Evolutionary conservation across 1,140 invertebrate species (phyloP).

Genomic region (Hycleus cichorii): DNA sequence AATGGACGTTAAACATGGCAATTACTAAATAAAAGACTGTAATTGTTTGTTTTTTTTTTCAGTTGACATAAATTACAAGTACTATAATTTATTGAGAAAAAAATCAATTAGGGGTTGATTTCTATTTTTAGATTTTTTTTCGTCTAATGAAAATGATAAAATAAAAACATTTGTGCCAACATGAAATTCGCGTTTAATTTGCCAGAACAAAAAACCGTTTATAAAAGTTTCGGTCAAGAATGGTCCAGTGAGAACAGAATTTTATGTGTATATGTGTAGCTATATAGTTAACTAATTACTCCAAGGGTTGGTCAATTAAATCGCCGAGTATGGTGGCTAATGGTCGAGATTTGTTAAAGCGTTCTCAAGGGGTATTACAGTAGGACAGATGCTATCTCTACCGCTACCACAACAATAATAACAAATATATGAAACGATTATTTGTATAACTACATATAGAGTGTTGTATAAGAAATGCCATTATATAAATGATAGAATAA

Average conservation of each 20-base stretch:
- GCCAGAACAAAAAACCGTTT: background rate
- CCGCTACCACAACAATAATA: background rate
- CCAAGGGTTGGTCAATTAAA: slow-evolving; percentile 24
- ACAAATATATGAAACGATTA: background rate
- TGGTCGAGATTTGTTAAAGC: slow-evolving; percentile 22
- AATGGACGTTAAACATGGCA: slow-evolving; percentile 17
- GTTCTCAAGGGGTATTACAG: slow-evolving; percentile 13
- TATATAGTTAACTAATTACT: slow-evolving; percentile 19
- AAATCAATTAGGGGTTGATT: no score
- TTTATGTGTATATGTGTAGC: no score
- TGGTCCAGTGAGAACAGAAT: slow-evolving; percentile 2
- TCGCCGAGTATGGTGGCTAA: slow-evolving; percentile 13
- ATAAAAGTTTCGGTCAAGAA: background rate
- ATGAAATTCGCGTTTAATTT: no score
- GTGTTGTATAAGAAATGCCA: background rate
- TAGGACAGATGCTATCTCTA: no score
- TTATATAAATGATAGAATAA: background rate
- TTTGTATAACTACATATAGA: background rate
- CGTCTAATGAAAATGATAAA: no score
- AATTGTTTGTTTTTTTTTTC: no score
- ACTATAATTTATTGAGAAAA: no score
- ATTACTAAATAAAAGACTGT: slow-evolving; percentile 10
- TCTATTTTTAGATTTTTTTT: no score
- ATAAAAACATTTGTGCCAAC: no score
- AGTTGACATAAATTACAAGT: no score